phyloP scores from a whole-genome alignment of 2,113 vertebrate genomes.

The Lepisosteus oculatus region DNA sequence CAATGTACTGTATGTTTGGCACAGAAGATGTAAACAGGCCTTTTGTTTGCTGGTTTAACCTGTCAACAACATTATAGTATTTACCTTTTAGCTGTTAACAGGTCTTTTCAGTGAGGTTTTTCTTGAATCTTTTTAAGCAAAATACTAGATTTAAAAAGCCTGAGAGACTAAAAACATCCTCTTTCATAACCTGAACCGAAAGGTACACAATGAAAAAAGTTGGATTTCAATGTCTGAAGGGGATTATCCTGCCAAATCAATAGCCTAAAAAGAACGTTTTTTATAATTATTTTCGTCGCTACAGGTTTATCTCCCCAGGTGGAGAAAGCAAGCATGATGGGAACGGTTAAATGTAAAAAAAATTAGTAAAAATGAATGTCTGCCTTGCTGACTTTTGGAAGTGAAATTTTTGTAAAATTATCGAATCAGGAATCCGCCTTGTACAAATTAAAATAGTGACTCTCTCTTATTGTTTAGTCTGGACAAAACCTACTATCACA shows the following conservation, averaged over 20 bases:
- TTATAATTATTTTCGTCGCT: too few relatives aligned
- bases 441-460: too few relatives aligned
- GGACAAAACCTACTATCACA: too few relatives aligned
- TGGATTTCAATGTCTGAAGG: neutral
- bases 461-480: too few relatives aligned
- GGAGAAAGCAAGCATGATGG: too few relatives aligned
- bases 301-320: too few relatives aligned
- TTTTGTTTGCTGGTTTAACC: slow-evolving; percentile 1
- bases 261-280: too few relatives aligned
- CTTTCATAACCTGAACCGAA: neutral
- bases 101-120: slow-evolving; percentile 4
- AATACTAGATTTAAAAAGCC: neutral
- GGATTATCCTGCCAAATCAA: slow-evolving; percentile 11
- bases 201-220: slow-evolving; percentile 1
- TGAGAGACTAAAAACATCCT: neutral
- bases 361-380: too few relatives aligned
- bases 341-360: too few relatives aligned
- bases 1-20: neutral
- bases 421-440: too few relatives aligned
- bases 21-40: neutral
- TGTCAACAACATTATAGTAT: neutral
- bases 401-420: too few relatives aligned
- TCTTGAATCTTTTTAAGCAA: slow-evolving; percentile 1
- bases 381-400: too few relatives aligned
- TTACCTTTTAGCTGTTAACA: slow-evolving; percentile 13